Base-by-base conservation (phyloP, 2,888 invertebrate genomes). In the Epirrhoe tristata region DNA sequence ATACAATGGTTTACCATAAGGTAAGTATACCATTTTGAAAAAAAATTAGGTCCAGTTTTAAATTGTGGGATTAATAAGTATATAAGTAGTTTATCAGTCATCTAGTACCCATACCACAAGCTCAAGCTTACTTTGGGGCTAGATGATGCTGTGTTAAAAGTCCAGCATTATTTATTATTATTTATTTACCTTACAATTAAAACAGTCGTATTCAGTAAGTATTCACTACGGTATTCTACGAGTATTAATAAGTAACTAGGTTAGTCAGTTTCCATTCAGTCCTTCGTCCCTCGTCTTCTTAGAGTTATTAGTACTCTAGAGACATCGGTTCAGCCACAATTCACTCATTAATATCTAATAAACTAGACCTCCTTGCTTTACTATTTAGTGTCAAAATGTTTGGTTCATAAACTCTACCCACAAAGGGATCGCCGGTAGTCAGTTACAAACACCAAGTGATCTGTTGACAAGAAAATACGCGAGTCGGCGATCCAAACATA, bases 311-410 rank as follows among this genome's bases (percentile, higher is more conserved):
- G 31, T 39, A 10, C 52, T 39, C 59, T 31, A 24, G 52, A 52
- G 31, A 52, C 8, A 32, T 57, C 48, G 31, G 46, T 48, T 34
- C 36, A 58, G 36, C 17, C 51, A 58, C 51, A 51, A 51, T 51
- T 51, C 51, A 50, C 58, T 58, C 39, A 50, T 58, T 50, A 50
- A 58, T 51, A 24, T 24, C 24, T 24, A 34, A 58, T 58, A 36
- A 36, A 51, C 34, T 39, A 10, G 55, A 8, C 39, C 14, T 24
- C 24, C 24, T 48, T 32, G 50, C 34, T 34, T 58, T 50, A 58
- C n/a, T 58, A 58, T 50, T 50, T n/a, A 6, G 17, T 16, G 16
- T 58, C 48, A 51, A 43, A 39, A 43, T 43, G 39, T 43, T 12
- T 43, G 12, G 39, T 1, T 12, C 39, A 43, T 43, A 43, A 43